Conservation (phyloP, 2,113 vertebrate species). For the Siphamia tubifer region DNA sequence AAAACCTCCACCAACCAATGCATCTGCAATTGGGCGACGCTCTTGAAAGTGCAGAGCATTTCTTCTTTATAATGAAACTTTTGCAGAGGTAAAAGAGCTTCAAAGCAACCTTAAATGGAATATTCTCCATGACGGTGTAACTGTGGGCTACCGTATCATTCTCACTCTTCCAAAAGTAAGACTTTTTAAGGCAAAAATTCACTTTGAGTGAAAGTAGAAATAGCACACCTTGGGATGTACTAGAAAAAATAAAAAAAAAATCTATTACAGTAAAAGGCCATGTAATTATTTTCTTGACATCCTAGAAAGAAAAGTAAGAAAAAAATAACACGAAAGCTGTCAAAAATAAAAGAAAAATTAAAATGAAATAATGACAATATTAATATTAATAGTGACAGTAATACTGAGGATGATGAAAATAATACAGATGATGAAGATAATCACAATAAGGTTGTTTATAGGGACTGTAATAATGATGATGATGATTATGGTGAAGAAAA, state of each 20-base stretch:
- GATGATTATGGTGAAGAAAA: too few relatives aligned
- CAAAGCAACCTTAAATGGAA: constrained; percentile 62
- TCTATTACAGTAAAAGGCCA: not conserved
- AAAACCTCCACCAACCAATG: constrained; percentile 20
- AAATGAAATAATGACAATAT: not conserved
- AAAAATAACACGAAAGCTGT: not conserved
- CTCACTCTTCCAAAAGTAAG: constrained; percentile 10
- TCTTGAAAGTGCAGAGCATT: constrained; percentile 47
- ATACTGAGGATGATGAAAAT: too few relatives aligned
- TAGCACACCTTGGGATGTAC: too few relatives aligned
- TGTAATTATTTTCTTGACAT: not conserved
- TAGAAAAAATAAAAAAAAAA: too few relatives aligned
- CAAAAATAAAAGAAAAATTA: too few relatives aligned
- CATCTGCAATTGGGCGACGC: constrained; percentile 16
- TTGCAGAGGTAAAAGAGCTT: constrained; percentile 44
- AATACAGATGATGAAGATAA: too few relatives aligned
- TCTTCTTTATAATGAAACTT: constrained; percentile 40
- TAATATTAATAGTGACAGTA: too few relatives aligned
- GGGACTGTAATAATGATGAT: too few relatives aligned
- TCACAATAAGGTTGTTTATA: too few relatives aligned
- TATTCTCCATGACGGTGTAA: constrained; percentile 38
- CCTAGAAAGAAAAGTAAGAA: not conserved
- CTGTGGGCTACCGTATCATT: constrained; percentile 39
- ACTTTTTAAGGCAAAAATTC: constrained; percentile 16
- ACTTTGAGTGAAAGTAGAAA: not conserved